Conservation (phyloP, 2,797 vertebrate species). For the Erpetoichthys calabaricus region DNA sequence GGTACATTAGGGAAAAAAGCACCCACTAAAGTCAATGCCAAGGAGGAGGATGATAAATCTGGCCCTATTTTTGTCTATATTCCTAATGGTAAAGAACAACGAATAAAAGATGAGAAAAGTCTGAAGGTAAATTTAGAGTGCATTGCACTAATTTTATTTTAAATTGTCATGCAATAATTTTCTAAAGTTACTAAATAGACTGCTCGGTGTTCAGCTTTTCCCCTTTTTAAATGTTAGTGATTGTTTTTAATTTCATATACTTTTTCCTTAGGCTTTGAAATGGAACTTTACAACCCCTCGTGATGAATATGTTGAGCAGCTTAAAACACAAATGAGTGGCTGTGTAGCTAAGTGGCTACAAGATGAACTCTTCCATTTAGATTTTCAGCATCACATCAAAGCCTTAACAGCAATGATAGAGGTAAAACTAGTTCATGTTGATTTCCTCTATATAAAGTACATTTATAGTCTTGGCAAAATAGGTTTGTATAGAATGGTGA, state of each 20-base stretch:
- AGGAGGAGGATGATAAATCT: conserved; percentile 84
- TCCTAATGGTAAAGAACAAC: conserved; percentile 86
- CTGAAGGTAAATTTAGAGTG: conserved; percentile 68
- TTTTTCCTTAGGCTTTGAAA: conserved; percentile 68
- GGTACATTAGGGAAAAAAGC: conserved; percentile 70
- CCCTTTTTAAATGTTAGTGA: too few species aligned
- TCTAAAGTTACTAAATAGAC: not conserved
- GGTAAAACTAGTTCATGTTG: conserved; percentile 54
- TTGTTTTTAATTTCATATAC: not conserved
- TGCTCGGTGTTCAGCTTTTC: too few species aligned
- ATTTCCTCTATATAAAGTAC: not conserved
- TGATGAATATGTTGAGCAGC: conserved; percentile 90
- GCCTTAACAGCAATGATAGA: conserved; percentile 84
- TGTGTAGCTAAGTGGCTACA: conserved; percentile 87
- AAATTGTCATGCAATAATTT: not conserved
- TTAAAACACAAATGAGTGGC: conserved; percentile 82
- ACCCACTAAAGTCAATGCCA: conserved; percentile 56
- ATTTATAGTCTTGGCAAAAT: not conserved
- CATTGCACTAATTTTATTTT: not conserved
- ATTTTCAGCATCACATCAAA: conserved; percentile 94
- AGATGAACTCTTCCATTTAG: conserved; percentile 90
- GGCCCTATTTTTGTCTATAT: conserved; percentile 82
- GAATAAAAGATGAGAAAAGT: conserved; percentile 85
- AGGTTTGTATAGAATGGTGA: not conserved
- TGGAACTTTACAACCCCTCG: conserved; percentile 94